phyloP scores from a whole-genome alignment of 2,797 vertebrate species.

The Acrossocheilus wenchowensis region DNA sequence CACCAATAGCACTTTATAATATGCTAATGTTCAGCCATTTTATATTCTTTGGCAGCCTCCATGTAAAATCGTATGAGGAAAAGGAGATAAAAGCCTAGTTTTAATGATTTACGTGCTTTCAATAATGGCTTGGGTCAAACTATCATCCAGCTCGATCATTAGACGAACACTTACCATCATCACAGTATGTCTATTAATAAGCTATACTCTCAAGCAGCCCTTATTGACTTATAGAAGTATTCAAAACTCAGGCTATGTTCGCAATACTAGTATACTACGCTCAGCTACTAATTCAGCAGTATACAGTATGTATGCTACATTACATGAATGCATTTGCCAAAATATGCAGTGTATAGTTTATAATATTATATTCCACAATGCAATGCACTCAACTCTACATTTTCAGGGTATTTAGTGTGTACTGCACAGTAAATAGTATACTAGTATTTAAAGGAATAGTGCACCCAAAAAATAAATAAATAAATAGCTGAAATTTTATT shows the following conservation, averaged over 20 bases:
- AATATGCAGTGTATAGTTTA: not conserved
- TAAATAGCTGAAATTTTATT: not conserved
- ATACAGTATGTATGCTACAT: constrained; percentile 23
- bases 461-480: not conserved
- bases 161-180: constrained; percentile 9
- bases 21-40: constrained; percentile 31
- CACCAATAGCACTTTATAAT: constrained; percentile 33
- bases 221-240: constrained; percentile 1
- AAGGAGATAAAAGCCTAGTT: constrained; percentile 31
- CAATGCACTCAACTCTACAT: not conserved
- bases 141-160: not conserved
- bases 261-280: not conserved
- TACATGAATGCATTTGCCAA: constrained; percentile 11
- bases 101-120: not conserved
- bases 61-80: not conserved
- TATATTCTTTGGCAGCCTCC: constrained; percentile 55
- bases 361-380: not conserved
- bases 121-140: not conserved
- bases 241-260: not conserved
- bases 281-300: not conserved
- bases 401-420: not conserved
- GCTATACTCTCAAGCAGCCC: constrained; percentile 11
- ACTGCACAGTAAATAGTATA: not conserved
- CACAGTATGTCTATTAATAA: constrained; percentile 13
- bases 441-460: constrained; percentile 2